Evolutionary conservation across 1,140 invertebrate genomes (phyloP), one percentile per base, ranked within the genome.

Genomic region (Goniozus legneri): DNA sequence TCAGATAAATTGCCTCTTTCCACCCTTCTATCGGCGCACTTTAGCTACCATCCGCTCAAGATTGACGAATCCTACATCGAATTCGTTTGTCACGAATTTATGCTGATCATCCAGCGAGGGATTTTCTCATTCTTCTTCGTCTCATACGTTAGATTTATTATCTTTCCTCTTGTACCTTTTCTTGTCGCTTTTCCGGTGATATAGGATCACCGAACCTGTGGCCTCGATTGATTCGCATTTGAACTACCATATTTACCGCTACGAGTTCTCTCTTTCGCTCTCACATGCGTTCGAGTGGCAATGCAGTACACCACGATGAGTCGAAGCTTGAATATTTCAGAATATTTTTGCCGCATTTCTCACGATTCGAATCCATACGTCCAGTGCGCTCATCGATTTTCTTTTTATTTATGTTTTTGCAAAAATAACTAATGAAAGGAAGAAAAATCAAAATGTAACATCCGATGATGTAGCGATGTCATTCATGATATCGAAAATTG

Each of bases 271-370:
- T 21, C 1, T 24, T 4, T 8, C 45, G 27, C 12, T 3, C 22
- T n/a, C 14, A 14, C 13, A 10, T 6, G 3, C 36, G 2, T 15
- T 22, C 34, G 14, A 27, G 4, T 10, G 10, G 24, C 24, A 4
- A 27, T 10, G 13, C 8, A n/a, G 6, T 39, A 21, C 37, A 18
- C 16, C 24, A 24, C 56, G 39, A 52, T n/a, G n/a, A n/a, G n/a
- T 18, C 35, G 41, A 38, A 35, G 47, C 35, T 44, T 20, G 53
- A 63, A 65, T 65, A 59, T 64, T 61, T 63, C 46, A 56, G 60
- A 64, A 66, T 66, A 63, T 59, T 61, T n/a, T 66, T 53, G 55
- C 27, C 42, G 40, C 14, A 44, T 32, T 42, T 18, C n/a, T n/a
- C n/a, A n/a, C n/a, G n/a, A n/a, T n/a, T n/a, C n/a, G n/a, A n/a